phyloP scores from a whole-genome alignment of 2,797 vertebrate genomes.

The Argentina silus region DNA sequence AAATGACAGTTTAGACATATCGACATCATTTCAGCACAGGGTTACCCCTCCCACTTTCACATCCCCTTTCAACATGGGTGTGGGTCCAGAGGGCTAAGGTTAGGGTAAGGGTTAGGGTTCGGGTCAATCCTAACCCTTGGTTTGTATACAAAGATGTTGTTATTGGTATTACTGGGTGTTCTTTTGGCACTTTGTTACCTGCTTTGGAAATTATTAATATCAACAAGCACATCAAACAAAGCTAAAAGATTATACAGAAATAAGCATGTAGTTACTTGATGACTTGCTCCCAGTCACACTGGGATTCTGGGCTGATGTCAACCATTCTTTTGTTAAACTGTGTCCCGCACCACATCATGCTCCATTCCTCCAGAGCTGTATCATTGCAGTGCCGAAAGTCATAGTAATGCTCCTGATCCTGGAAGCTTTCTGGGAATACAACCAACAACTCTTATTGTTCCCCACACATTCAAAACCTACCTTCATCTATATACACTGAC shows the following conservation, averaged over 20 bases:
- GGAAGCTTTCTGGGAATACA: slow-evolving; percentile 59
- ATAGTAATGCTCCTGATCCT: not conserved
- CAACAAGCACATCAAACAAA: too few relatives aligned
- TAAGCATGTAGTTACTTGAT: slow-evolving; percentile 44
- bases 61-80: not conserved
- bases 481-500: too few relatives aligned
- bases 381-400: rapidly evolving
- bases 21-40: not conserved
- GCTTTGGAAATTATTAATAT: too few relatives aligned
- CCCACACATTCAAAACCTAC: not conserved
- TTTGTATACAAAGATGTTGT: not conserved
- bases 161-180: not conserved
- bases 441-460: not conserved
- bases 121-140: too few relatives aligned
- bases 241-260: not conserved
- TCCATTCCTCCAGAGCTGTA: rapidly evolving
- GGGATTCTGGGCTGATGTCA: slow-evolving; percentile 29
- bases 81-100: not conserved
- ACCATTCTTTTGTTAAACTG: not conserved
- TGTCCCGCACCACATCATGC: rapidly evolving
- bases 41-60: not conserved
- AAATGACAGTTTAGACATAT: not conserved
- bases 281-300: slow-evolving; percentile 59
- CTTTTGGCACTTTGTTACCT: too few relatives aligned
- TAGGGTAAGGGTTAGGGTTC: too few relatives aligned